Percentiles rank a stretch among this genome's conserved stretches.
Evolutionary conservation across 1,140 invertebrate genomes (phyloP).

Genomic region (Cylas formicarius): DNA sequence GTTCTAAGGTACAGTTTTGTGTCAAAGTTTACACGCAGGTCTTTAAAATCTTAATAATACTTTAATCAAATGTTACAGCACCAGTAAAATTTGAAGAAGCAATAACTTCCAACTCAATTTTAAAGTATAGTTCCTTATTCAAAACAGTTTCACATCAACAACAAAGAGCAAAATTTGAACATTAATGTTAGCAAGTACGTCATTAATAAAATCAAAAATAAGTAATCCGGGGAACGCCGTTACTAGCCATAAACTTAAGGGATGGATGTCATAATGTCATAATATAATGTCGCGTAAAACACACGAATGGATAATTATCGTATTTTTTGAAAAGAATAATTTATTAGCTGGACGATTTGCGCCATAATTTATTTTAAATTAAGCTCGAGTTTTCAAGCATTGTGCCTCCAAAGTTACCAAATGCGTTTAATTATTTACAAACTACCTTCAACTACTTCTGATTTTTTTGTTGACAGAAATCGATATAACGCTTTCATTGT

Average conservation of each 20-base stretch:
- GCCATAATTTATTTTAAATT: slow-evolving; percentile 11
- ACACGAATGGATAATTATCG: not conserved
- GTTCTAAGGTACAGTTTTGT: no score
- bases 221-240: not conserved
- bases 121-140: no score
- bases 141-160: no score
- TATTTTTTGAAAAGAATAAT: slow-evolving; percentile 3
- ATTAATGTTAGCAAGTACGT: not conserved
- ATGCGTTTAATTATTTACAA: slow-evolving; percentile 5
- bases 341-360: slow-evolving; percentile 6
- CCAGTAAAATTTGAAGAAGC: no score
- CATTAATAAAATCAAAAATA: slow-evolving; percentile 6
- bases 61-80: no score
- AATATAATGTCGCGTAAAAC: no score
- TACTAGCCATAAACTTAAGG: slow-evolving; percentile 8
- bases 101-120: no score
- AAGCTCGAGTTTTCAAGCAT: not conserved
- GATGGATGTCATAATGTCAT: no score
- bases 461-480: not conserved
- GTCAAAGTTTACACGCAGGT: no score
- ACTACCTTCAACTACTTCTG: not conserved
- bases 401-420: slow-evolving; percentile 3
- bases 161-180: not conserved
- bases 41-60: no score
- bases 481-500: not conserved